Evolutionary conservation across 2,888 invertebrate species (phyloP), one percentile per base, ranked within the genome.

Genomic region (Watsonalla binaria): DNA sequence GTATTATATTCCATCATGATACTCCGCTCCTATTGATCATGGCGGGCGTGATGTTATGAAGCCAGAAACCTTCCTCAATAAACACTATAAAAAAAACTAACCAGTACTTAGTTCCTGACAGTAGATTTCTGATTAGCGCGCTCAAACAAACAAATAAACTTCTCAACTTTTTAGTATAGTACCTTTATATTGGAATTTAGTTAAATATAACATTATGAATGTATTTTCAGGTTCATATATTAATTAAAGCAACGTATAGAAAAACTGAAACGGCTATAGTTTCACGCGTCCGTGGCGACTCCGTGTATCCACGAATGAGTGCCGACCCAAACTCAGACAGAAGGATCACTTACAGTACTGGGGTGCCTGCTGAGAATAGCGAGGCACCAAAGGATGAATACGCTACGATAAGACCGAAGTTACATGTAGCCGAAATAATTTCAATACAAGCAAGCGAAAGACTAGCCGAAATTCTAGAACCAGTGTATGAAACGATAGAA

Each of bases 361-460:
- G 66, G 6, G 15, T 90, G 13, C 76, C 79, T 13, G 66, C 80
- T 0, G 67, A 62, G 14, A 64, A 73, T n/a, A 59, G 57, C 2
- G 76, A 78, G 5, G 72, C 74, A 4, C 24, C 59, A 2, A 83
- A 84, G 59, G 73, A 79, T 35, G 67, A 78, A 51, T 78, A 81
- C 52, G 68, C 73, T 13, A 68, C 70, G 7, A 75, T 81, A 59
- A 68, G 68, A 63, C 82, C 85, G 0, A 84, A 83, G 55, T 54
- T 87, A 52, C 89, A 90, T 55, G 88, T 86, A 6, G 90, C 90
- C 39, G 90, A 90, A 79, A 87, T 89, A 50, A 84, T 88, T 66
- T 89, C 90, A 0, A 84, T 90, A 69, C 86, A 86, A 72, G 79
- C 84, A 2, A 86, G 78, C 53, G 90, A 90, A 71, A 70, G 81